Percentiles rank a stretch among this genome's conserved stretches.
Evolutionary conservation across 1,140 invertebrate genomes (phyloP).

Genomic region (Lutraria rhynchaena): DNA sequence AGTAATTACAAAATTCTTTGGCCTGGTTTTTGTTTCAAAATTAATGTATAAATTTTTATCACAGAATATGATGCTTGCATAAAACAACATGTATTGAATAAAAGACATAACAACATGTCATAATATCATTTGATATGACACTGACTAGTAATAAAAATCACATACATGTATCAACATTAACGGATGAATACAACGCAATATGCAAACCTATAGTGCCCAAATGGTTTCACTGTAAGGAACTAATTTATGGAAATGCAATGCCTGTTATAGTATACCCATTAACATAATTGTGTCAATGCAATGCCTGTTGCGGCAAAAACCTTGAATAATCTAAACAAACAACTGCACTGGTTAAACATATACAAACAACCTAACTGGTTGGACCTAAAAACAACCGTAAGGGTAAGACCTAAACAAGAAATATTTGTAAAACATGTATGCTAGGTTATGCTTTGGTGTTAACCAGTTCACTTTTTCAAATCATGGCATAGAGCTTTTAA

Average conservation of each 20-base stretch:
- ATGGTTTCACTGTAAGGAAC: slow-evolving; percentile 19
- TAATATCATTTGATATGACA: slow-evolving; percentile 15
- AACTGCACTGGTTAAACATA: slow-evolving; percentile 23
- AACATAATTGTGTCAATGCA: slow-evolving; percentile 3
- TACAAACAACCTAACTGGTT: slow-evolving; percentile 16
- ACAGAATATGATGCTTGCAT: slow-evolving; percentile 35
- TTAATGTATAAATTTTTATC: slow-evolving; percentile 33
- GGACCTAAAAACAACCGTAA: slow-evolving; percentile 11
- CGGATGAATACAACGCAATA: slow-evolving; percentile 15
- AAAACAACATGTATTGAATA: slow-evolving; percentile 40
- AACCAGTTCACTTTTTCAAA: slow-evolving; percentile 23
- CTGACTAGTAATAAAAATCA: slow-evolving; percentile 23
- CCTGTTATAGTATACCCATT: not conserved
- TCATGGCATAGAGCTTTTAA: slow-evolving; percentile 11
- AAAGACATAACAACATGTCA: slow-evolving; percentile 28
- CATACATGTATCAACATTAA: slow-evolving; percentile 11
- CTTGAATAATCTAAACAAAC: slow-evolving; percentile 6
- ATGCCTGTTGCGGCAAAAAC: slow-evolving; percentile 18
- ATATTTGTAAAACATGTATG: too few species aligned
- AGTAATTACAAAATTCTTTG: slow-evolving; percentile 26
- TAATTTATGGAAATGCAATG: slow-evolving; percentile 11
- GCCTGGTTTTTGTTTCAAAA: slow-evolving; percentile 31
- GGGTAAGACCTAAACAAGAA: slow-evolving; percentile 14
- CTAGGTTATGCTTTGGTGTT: slow-evolving; percentile 11
- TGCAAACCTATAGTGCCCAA: slow-evolving; percentile 1